phyloP scores from a whole-genome alignment of 2,888 invertebrate species.

The Sepiola atlantica region DNA sequence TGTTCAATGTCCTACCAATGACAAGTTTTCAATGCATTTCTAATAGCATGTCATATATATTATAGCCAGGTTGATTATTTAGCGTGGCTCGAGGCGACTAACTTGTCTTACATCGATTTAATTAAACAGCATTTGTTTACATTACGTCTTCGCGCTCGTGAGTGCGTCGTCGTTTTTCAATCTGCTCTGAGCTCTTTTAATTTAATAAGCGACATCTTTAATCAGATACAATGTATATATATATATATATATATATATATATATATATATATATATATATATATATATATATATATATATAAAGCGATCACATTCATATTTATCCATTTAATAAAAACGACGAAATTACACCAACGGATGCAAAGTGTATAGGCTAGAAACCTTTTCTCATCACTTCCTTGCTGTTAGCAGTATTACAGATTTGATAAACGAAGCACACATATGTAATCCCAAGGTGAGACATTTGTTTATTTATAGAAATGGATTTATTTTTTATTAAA shows the following conservation, averaged over 20 bases:
- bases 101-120: not conserved
- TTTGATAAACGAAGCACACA: no score
- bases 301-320: not conserved
- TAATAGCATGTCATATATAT: not conserved
- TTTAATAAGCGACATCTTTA: not conserved
- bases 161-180: not conserved
- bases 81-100: not conserved
- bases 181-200: not conserved
- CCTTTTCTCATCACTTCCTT: not conserved
- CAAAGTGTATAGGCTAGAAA: not conserved
- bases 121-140: not conserved
- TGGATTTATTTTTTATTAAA: no score
- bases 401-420: no score
- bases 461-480: no score
- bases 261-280: no score
- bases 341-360: not conserved
- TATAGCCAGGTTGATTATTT: not conserved
- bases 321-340: not conserved
- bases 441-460: no score
- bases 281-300: not conserved
- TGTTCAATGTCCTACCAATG: not conserved
- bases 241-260: no score
- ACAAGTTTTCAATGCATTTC: not conserved
- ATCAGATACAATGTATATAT: not conserved
- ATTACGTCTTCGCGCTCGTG: not conserved